Evolutionary conservation across 2,888 invertebrate species (phyloP), one percentile per base, ranked within the genome.

Genomic region (Patella ulyssiponensis): DNA sequence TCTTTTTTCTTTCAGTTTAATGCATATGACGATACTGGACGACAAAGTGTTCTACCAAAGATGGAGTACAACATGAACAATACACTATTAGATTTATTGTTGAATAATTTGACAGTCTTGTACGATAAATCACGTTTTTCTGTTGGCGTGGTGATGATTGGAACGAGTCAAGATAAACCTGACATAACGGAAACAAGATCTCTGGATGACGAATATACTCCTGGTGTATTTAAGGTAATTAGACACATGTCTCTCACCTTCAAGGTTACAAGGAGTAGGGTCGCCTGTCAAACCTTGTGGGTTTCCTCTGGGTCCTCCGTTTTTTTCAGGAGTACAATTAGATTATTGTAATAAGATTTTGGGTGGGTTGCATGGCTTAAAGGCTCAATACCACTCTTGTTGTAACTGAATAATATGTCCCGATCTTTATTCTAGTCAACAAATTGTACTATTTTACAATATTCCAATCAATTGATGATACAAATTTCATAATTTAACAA

Each of bases 121-220:
- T 86, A 82, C 80, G 73, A 84, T 20, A 84, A 84, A 51, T 93
- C 94, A 7, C 90, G 95, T 75, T 94, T 94, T 91, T 95, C 94
- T 12, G 84, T 95, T 1, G 94, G 94, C 83, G 85, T 94, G 79
- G 86, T 93, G 4, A 85, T 94, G 20, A 92, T 94, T 56, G 93
- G 93, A 82, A 92, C 92, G 0, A 83, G 81, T 11, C 54, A 20
- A 5, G 69, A 74, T 14, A 73, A 72, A 27, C 85, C 86, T 79
- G 86, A 88, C 1, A 90, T 91, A n/a, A 88, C 90, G 1, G 92
- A 94, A 91, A 92, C 93, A 81, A 93, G 93, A 89, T 94, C 94
- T 77, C 88, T 95, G 77, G 95, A 95, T 86, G 95, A 95, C 87
- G 95, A 95, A 87, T 94, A 95, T 84, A 94, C 95, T n/a, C 95